Base-by-base conservation (phyloP, 2,888 invertebrate species). In the Ganaspis brasiliensis region DNA sequence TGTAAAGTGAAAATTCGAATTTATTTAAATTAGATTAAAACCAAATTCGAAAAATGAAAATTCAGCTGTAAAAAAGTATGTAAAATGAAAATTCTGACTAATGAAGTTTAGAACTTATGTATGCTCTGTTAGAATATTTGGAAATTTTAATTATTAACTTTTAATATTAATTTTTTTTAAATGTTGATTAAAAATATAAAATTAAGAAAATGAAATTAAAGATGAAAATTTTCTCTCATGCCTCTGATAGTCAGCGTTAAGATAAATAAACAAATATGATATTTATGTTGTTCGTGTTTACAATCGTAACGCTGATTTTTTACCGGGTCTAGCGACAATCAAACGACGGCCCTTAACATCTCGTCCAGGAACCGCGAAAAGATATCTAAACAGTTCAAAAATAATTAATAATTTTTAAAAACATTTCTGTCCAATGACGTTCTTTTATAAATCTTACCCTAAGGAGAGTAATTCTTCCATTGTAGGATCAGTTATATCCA, bases 311-410 rank as follows among this genome's bases (percentile, higher is more conserved):
- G 57, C 26, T 35, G 57, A 73, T 9, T 40, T 57, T 89, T 91
- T 93, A 96, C 96, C 96, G 90, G 96, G 96, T 92, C 95, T 93
- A 83, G 95, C 95, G 83, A 97, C 94, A 83, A 97, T 93, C 63
- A 97, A 95, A 77, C 96, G 94, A 74, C 97, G 94, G 9, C 96
- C 96, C 83, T 93, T 91, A 81, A 93, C 93, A 91, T 97, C 97
- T 86, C 96, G 93, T 90, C 95, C 94, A 16, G 97, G 97, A 82
- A 96, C 95, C 71, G 95, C 95, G 90, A 97, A 96, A 83, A 96
- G 93, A 90, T 95, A 96, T 85, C 96, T 95, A 92, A 73, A 92
- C 92, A 79, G 84, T 56, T 40, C n/a, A 72, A n/a, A 72, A 72
- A 71, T 59, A 24, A 45, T 67, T 8, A n/a, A 19, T 52, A 8